phyloP scores from a whole-genome alignment of 1,140 invertebrate species.

The Saccostrea cuccullata region DNA sequence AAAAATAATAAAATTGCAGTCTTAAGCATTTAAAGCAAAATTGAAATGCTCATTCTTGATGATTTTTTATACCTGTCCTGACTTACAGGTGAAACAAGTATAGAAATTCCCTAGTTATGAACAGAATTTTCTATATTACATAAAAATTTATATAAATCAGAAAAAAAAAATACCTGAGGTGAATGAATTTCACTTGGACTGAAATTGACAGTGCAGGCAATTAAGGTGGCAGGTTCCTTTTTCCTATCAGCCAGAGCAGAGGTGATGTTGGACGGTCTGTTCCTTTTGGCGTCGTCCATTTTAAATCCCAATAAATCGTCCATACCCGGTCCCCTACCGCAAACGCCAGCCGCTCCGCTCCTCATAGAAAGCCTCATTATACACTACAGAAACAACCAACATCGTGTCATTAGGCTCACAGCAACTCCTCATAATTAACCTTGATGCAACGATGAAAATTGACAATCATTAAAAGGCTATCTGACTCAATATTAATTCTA shows the following conservation, averaged over 20 bases:
- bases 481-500: not conserved
- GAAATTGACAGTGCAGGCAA: not conserved
- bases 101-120: no score
- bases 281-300: not conserved
- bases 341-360: not conserved
- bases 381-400: constrained; percentile 25
- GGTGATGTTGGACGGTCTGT: not conserved
- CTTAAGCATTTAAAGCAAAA: no score
- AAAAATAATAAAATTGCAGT: no score
- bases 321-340: not conserved
- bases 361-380: constrained; percentile 3
- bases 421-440: not conserved
- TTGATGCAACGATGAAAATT: not conserved
- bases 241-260: not conserved
- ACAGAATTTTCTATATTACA: no score
- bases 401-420: not conserved
- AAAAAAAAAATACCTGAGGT: not conserved
- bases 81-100: no score
- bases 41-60: no score
- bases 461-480: constrained; percentile 4
- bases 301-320: not conserved
- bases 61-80: no score
- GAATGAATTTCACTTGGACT: not conserved
- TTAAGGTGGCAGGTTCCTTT: not conserved
- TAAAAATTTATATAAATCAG: no score